phyloP scores from a whole-genome alignment of 2,113 vertebrate genomes.

The Chauna torquata region DNA sequence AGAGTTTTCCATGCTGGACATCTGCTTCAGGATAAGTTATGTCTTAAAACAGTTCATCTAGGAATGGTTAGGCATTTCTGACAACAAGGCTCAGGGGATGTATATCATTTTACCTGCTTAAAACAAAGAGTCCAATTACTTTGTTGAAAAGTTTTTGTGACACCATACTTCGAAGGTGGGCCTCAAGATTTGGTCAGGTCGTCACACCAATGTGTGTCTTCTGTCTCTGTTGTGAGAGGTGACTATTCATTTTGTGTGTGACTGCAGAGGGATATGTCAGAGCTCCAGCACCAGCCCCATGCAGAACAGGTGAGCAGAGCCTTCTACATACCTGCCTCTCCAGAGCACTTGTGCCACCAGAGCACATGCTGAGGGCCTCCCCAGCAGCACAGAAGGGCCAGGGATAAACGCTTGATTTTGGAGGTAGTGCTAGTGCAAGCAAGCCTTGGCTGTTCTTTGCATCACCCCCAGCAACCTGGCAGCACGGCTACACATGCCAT shows the following conservation, averaged over 20 bases:
- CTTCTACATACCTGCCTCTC: neutral
- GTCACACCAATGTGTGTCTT: accelerated
- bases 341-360: neutral
- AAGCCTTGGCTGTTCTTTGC: neutral
- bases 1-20: neutral
- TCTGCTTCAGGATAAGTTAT: neutral
- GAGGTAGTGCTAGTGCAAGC: neutral
- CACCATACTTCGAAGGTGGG: neutral
- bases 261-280: neutral
- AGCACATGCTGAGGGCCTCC: neutral
- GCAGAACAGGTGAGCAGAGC: neutral
- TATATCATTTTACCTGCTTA: neutral
- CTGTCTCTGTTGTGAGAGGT: neutral
- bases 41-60: neutral
- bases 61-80: neutral
- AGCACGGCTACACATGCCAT: neutral
- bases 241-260: too few relatives aligned
- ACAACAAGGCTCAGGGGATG: neutral
- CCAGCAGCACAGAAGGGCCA: neutral
- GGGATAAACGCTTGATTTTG: neutral
- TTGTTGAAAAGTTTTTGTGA: neutral
- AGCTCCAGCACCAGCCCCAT: neutral
- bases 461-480: neutral
- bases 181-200: neutral
- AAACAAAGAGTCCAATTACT: neutral